phyloP scores from a whole-genome alignment of 2,888 invertebrate genomes.

The Chydorus sphaericus region DNA sequence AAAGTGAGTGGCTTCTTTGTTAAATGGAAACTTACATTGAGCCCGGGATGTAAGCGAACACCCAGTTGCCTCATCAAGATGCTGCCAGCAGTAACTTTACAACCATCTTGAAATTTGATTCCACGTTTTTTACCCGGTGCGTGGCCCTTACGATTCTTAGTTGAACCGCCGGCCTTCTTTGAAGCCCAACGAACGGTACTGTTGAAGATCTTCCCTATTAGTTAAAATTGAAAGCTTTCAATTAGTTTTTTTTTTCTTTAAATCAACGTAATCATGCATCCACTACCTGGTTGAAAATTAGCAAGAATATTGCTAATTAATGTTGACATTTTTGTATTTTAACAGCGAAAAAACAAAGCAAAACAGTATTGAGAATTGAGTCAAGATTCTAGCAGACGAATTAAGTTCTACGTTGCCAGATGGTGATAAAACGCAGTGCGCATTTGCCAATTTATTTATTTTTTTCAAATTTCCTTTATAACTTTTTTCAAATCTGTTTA shows the following conservation, averaged over 20 bases:
- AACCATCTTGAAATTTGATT: constrained; percentile 58
- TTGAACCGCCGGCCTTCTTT: constrained; percentile 58
- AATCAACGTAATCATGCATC: not conserved
- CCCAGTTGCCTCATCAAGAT: constrained; percentile 52
- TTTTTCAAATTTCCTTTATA: too few relatives aligned
- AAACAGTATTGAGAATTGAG: too few relatives aligned
- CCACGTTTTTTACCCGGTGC: constrained; percentile 60
- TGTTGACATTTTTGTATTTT: not conserved
- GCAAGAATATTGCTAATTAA: not conserved
- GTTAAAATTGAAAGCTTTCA: not conserved
- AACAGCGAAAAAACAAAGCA: too few relatives aligned
- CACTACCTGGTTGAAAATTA: not conserved
- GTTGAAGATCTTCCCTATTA: not conserved
- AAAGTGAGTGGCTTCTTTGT: not conserved
- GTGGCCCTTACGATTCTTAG: constrained; percentile 49
- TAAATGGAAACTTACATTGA: constrained; percentile 43
- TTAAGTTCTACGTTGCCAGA: too few relatives aligned
- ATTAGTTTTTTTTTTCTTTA: not conserved
- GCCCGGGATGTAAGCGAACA: constrained; percentile 61
- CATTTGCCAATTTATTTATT: too few relatives aligned
- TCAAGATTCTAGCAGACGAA: too few relatives aligned
- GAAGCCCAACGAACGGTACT: constrained; percentile 20
- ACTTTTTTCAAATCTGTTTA: too few relatives aligned
- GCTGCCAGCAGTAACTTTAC: constrained; percentile 45
- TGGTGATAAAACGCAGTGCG: too few relatives aligned